These are phyloP conservation scores for Saturnia japonica DNA, from an alignment of 2,888 invertebrate genomes.

Conservation along the genomic window DNA sequence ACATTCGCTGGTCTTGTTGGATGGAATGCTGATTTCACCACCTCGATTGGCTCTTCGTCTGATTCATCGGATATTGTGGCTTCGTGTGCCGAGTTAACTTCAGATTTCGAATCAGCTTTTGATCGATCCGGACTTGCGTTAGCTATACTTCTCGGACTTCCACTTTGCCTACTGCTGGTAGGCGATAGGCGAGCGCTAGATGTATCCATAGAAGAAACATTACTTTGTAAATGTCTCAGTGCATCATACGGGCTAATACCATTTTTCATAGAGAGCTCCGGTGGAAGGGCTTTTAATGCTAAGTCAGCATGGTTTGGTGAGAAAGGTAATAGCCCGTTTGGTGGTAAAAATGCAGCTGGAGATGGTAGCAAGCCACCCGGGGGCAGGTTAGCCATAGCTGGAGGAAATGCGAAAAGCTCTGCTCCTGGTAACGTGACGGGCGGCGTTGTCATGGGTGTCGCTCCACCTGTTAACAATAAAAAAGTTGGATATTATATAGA, in stretches of 20 bases:
- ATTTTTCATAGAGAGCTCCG: constrained; percentile 77
- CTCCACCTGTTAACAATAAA: constrained; percentile 71
- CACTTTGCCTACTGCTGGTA: constrained; percentile 79
- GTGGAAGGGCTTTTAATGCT: constrained; percentile 71
- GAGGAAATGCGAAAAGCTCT: constrained; percentile 72
- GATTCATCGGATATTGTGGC: constrained; percentile 84
- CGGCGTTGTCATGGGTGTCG: constrained; percentile 62
- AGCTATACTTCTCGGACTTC: constrained; percentile 73
- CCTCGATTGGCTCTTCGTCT: constrained; percentile 88
- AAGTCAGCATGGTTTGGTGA: constrained; percentile 78
- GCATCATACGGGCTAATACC: constrained; percentile 83
- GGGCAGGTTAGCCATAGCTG: constrained; percentile 69
- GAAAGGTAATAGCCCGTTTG: constrained; percentile 79
- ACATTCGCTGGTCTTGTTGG: constrained; percentile 84
- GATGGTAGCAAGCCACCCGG: constrained; percentile 81
- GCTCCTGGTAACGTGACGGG: constrained; percentile 67
- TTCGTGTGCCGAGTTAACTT: constrained; percentile 84
- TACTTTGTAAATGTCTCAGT: constrained; percentile 71
- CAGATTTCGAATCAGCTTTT: constrained; percentile 81
- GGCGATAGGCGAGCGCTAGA: constrained; percentile 79
- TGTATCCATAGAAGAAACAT: constrained; percentile 72
- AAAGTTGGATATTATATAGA: constrained; percentile 27
- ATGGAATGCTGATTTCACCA: constrained; percentile 88
- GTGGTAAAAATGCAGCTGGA: constrained; percentile 81
- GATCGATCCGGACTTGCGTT: constrained; percentile 76